Conservation (phyloP, 2,113 vertebrate genomes). For the Vireo altiloquus region DNA sequence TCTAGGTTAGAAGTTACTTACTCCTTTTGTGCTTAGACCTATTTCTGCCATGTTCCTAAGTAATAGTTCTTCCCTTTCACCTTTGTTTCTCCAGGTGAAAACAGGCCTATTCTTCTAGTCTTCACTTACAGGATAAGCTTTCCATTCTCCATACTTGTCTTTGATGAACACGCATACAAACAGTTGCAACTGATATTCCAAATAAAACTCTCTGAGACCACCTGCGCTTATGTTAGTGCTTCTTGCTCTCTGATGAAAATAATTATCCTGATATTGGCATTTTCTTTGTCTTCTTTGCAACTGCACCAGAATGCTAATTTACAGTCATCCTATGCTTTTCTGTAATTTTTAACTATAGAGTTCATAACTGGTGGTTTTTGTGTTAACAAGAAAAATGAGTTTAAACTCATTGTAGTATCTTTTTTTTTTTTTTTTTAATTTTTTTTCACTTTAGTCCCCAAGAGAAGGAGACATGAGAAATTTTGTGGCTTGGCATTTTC, state of each 20-base stretch:
- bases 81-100: not conserved
- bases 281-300: not conserved
- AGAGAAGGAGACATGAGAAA: not conserved
- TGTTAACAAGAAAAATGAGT: not conserved
- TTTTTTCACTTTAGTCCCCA: not conserved
- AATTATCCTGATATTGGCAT: not conserved
- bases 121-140: not conserved
- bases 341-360: not conserved
- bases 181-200: not conserved
- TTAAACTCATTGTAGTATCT: not conserved
- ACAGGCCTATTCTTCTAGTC: not conserved
- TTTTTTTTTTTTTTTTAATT: not conserved
- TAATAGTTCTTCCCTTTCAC: not conserved
- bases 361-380: not conserved
- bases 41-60: not conserved
- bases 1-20: not conserved
- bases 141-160: not conserved
- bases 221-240: not conserved
- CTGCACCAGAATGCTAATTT: not conserved
- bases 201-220: not conserved
- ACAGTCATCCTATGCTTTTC: not conserved
- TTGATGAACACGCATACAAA: not conserved
- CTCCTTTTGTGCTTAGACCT: not conserved
- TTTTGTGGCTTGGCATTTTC: not conserved
- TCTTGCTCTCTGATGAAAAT: not conserved